Percentiles rank a stretch among this genome's conserved stretches.
Conservation (phyloP, 2,797 vertebrate species). For the Typhlichthys eigenmanni region DNA sequence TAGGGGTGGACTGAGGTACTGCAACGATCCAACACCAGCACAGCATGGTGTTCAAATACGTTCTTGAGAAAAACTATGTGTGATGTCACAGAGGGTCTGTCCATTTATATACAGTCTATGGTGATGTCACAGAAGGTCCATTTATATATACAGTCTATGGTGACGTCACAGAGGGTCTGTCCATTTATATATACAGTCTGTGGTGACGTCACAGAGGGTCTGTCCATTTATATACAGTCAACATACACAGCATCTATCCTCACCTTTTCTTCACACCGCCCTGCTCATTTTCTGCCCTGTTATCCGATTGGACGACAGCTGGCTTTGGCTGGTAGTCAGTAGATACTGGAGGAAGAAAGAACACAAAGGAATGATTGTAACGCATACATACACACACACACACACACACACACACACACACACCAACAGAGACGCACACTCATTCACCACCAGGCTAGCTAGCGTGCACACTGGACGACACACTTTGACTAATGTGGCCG, state of each 20-base stretch:
- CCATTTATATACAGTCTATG: too few relatives aligned
- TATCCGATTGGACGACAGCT: constrained; percentile 55
- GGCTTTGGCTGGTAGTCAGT: constrained; percentile 66
- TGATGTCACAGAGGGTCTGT: too few relatives aligned
- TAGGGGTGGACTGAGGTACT: too few relatives aligned
- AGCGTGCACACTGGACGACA: background rate
- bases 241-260: constrained; percentile 4
- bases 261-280: constrained; percentile 66
- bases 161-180: too few relatives aligned
- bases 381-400: background rate
- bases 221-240: too few relatives aligned
- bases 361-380: constrained; percentile 17
- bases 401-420: constrained; percentile 5
- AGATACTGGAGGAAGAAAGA: constrained; percentile 54
- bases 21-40: too few relatives aligned
- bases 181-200: too few relatives aligned
- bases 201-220: too few relatives aligned
- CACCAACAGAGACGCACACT: constrained; percentile 1
- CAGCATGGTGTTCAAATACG: too few relatives aligned
- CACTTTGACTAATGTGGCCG: background rate
- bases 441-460: background rate
- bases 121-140: too few relatives aligned
- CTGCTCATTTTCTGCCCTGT: constrained; percentile 62
- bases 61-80: too few relatives aligned
- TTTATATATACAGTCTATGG: too few relatives aligned